A percentile compares a stretch with the other conserved stretches of the same genome.
Conservation (phyloP, 2,888 invertebrate genomes). For the Drosophila parthenogenetica region DNA sequence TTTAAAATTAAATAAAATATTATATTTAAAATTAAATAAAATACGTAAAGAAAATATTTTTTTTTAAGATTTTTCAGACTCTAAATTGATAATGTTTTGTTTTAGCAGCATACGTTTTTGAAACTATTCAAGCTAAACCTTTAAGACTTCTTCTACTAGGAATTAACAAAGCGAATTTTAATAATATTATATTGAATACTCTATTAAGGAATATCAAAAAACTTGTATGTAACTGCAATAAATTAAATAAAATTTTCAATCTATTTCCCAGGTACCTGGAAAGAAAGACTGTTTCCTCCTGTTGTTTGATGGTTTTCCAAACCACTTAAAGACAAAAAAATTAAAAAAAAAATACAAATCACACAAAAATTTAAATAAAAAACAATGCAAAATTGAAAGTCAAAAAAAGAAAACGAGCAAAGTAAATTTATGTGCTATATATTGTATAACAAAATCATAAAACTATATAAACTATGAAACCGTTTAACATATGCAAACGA, state of each 20-base stretch:
- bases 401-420: constrained; percentile 19
- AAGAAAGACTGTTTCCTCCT: constrained; percentile 86
- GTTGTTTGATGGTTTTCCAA: constrained; percentile 85
- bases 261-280: constrained; percentile 84
- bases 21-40: too few relatives aligned
- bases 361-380: constrained; percentile 31
- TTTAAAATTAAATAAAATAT: too few relatives aligned
- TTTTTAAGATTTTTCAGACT: too few relatives aligned
- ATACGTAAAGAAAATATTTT: too few relatives aligned
- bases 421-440: constrained; percentile 37
- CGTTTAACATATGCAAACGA: constrained; percentile 65
- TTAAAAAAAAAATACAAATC: constrained; percentile 22
- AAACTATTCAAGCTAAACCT: not conserved
- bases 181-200: too few relatives aligned
- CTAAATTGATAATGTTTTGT: too few relatives aligned
- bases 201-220: not conserved
- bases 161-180: too few relatives aligned
- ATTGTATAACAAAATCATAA: constrained; percentile 47
- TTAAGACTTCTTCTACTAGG: not conserved
- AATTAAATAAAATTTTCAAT: constrained; percentile 32
- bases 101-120: not conserved
- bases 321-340: constrained; percentile 78
- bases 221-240: not conserved
- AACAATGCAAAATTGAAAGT: constrained; percentile 28
- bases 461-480: constrained; percentile 37